Evolutionary conservation across 2,888 invertebrate species (phyloP).

Genomic region (Lasioglossum malachurum): DNA sequence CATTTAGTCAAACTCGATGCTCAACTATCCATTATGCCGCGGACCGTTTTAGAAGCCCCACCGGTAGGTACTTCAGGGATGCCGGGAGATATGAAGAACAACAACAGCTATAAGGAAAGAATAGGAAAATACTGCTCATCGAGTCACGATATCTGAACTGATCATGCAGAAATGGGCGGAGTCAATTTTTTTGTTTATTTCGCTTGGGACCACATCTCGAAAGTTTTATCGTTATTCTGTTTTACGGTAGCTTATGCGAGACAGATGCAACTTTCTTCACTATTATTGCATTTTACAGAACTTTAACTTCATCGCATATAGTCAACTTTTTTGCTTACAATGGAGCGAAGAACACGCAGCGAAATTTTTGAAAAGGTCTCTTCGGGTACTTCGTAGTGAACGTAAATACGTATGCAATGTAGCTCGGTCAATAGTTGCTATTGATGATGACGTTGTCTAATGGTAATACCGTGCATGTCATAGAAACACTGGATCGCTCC

Average conservation of each 20-base stretch:
- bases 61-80: neutral
- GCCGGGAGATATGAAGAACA: neutral
- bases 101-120: neutral
- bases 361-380: too few species aligned
- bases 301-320: neutral
- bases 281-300: neutral
- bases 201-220: neutral
- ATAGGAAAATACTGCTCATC: neutral
- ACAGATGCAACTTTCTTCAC: neutral
- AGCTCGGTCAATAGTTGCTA: too few species aligned
- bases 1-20: constrained; percentile 6
- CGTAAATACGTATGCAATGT: too few species aligned
- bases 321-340: neutral
- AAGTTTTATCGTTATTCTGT: neutral
- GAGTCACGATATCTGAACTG: neutral
- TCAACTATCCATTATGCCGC: neutral
- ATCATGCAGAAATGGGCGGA: neutral
- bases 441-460: too few species aligned
- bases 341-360: too few species aligned
- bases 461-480: too few species aligned
- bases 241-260: neutral
- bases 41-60: neutral
- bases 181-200: neutral
- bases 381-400: too few species aligned
- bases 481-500: too few species aligned